phyloP scores from a whole-genome alignment of 2,113 vertebrate species.

The Dissostichus mawsoni region DNA sequence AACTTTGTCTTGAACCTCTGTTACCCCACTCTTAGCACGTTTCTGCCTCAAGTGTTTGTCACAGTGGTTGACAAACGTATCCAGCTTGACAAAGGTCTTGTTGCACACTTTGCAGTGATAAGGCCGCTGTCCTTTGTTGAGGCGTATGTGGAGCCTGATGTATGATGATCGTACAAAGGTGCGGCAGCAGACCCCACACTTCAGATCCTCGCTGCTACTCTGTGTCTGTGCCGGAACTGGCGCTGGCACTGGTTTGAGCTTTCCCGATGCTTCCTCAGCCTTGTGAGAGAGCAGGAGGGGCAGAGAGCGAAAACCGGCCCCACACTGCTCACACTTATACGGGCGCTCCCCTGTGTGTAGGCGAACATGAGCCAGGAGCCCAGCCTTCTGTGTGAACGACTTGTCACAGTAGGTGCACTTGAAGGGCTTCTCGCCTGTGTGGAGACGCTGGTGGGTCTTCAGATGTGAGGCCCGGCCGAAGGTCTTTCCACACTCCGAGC shows the following conservation, averaged over 20 bases:
- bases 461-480: conserved; percentile 84
- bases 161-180: conserved; percentile 75
- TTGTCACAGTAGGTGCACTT: conserved; percentile 80
- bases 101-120: conserved; percentile 86
- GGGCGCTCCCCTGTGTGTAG: conserved; percentile 70
- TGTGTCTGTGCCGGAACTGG: conserved; percentile 52
- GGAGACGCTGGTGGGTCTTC: conserved; percentile 84
- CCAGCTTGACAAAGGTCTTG: conserved; percentile 73
- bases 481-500: conserved; percentile 82
- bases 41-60: conserved; percentile 75
- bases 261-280: conserved; percentile 50
- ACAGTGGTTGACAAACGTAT: conserved; percentile 79
- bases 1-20: conserved; percentile 51
- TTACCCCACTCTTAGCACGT: conserved; percentile 43
- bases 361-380: conserved; percentile 75
- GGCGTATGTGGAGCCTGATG: conserved; percentile 74
- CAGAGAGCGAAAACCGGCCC: conserved; percentile 73
- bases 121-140: conserved; percentile 53
- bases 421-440: conserved; percentile 86
- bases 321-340: conserved; percentile 75
- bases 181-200: conserved; percentile 80
- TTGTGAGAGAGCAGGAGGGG: conserved; percentile 77
- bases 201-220: conserved; percentile 48
- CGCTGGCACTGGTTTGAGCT: conserved; percentile 9
- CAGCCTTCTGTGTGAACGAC: conserved; percentile 80